Evolutionary conservation across 1,140 invertebrate species (phyloP).

Genomic region (Physella acuta): DNA sequence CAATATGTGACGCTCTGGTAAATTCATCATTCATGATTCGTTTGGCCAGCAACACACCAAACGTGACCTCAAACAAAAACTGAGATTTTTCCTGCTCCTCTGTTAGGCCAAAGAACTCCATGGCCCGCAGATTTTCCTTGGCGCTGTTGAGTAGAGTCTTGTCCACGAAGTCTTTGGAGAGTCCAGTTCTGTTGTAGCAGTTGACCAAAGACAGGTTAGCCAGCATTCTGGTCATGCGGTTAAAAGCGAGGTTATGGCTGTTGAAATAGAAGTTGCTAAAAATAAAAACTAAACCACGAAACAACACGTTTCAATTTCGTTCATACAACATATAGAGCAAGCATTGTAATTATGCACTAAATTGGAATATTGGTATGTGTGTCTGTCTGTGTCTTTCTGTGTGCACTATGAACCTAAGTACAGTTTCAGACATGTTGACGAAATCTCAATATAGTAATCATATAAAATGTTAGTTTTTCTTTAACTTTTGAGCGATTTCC

Average conservation of each 20-base stretch:
- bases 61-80: slow-evolving; percentile 96
- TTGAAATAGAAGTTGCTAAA: slow-evolving; percentile 3
- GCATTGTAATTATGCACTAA: too few species aligned
- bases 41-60: slow-evolving; percentile 72
- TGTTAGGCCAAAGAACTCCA: slow-evolving; percentile 96
- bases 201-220: slow-evolving; percentile 84
- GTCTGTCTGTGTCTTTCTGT: too few species aligned
- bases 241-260: slow-evolving; percentile 89
- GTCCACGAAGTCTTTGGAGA: slow-evolving; percentile 68
- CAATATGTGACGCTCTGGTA: slow-evolving; percentile 59
- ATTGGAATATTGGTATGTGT: too few species aligned
- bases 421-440: too few species aligned
- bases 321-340: too few species aligned
- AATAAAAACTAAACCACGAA: too few species aligned
- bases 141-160: slow-evolving; percentile 87
- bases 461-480: too few species aligned
- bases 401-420: too few species aligned
- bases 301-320: too few species aligned
- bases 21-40: slow-evolving; percentile 43
- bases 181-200: slow-evolving; percentile 87
- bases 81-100: slow-evolving; percentile 92
- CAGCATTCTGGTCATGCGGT: slow-evolving; percentile 96
- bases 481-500: too few species aligned
- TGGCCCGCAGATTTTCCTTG: slow-evolving; percentile 88
- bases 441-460: too few species aligned